These are phyloP conservation scores for Drosophila oshimai DNA, from an alignment of 1,140 invertebrate genomes.

Conservation along the genomic window DNA sequence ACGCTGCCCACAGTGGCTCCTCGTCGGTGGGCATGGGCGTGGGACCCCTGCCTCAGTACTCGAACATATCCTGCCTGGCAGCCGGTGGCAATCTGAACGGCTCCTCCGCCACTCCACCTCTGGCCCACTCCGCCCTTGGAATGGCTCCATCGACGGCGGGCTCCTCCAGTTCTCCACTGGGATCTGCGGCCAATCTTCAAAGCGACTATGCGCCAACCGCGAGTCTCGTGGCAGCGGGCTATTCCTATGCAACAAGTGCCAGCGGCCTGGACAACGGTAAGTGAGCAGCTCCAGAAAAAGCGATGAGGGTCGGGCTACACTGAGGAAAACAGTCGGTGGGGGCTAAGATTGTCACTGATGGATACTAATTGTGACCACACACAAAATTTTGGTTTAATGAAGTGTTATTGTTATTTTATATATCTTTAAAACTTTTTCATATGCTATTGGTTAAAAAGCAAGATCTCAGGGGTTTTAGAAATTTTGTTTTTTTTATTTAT, in stretches of 20 bases:
- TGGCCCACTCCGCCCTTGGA: constrained; percentile 62
- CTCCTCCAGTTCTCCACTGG: constrained; percentile 42
- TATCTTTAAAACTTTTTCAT: too few species aligned
- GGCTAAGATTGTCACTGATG: background rate
- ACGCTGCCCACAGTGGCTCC: constrained; percentile 56
- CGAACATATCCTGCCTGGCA: constrained; percentile 69
- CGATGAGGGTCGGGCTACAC: constrained; percentile 3
- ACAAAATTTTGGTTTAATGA: too few species aligned
- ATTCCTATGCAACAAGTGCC: constrained; percentile 77
- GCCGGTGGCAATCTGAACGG: constrained; percentile 60
- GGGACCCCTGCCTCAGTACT: constrained; percentile 67
- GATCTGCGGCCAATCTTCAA: constrained; percentile 55
- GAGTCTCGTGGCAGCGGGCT: constrained; percentile 71
- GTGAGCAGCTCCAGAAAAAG: constrained; percentile 25
- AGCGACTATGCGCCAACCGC: constrained; percentile 73
- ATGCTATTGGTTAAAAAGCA: too few species aligned
- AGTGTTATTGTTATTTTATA: too few species aligned
- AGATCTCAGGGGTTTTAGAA: too few species aligned
- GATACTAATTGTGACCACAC: too few species aligned
- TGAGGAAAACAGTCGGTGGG: background rate
- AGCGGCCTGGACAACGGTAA: constrained; percentile 77
- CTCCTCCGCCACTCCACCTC: constrained; percentile 52
- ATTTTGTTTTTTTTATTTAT: too few species aligned
- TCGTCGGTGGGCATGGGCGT: constrained; percentile 41
- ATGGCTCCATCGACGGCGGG: constrained; percentile 22